A percentile compares a stretch with the other conserved stretches of the same genome.
These are phyloP conservation scores for Sigmodon hispidus DNA, from an alignment of 2,113 vertebrate genomes.

Conservation along the genomic window DNA sequence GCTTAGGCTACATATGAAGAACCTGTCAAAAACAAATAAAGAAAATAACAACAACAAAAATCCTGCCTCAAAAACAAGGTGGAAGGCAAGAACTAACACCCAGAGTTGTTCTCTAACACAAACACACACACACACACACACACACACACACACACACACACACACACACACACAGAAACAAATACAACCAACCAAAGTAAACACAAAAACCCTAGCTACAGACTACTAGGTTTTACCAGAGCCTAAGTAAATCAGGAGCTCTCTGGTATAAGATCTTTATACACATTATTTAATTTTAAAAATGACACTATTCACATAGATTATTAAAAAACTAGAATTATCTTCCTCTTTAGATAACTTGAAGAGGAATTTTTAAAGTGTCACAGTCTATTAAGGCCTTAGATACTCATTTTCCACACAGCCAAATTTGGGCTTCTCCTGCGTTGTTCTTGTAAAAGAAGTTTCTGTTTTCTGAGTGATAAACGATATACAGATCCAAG, in stretches of 20 bases:
- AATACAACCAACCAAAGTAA: neutral
- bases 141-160: neutral
- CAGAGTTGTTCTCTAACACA: neutral
- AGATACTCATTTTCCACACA: slow-evolving; percentile 5
- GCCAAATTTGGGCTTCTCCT: slow-evolving; percentile 29
- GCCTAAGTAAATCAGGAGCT: neutral
- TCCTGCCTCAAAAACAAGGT: neutral
- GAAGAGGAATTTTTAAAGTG: slow-evolving; percentile 28
- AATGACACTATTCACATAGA: neutral
- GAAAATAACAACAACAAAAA: neutral
- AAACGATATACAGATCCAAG: slow-evolving; percentile 40
- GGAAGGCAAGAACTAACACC: neutral
- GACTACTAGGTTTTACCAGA: neutral
- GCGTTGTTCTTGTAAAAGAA: slow-evolving; percentile 17
- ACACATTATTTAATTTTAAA: slow-evolving; percentile 25
- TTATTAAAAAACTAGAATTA: slow-evolving; percentile 30
- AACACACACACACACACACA: neutral
- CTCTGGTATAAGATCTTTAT: neutral
- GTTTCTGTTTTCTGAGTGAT: slow-evolving; percentile 37
- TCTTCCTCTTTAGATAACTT: slow-evolving; percentile 37
- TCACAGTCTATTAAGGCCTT: neutral
- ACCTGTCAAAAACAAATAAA: neutral
- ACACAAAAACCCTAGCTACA: neutral
- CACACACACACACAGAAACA: neutral
- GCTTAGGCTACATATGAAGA: neutral